phyloP scores from a whole-genome alignment of 1,140 invertebrate genomes.

The Elysia chlorotica region DNA sequence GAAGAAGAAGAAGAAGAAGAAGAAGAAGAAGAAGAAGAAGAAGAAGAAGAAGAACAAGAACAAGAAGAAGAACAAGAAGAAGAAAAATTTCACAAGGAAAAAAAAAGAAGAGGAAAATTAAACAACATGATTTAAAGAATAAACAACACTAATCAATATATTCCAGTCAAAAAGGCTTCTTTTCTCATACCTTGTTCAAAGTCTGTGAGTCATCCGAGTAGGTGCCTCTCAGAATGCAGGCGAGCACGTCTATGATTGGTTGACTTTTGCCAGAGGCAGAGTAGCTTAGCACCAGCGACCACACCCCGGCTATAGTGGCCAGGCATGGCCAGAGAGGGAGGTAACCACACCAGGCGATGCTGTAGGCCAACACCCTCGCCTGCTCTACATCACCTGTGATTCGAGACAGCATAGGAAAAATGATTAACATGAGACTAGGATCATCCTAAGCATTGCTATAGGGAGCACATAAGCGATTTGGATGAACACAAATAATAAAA shows the following conservation, averaged over 20 bases:
- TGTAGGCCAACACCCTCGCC: constrained; percentile 16
- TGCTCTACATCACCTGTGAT: constrained; percentile 24
- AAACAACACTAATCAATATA: background rate
- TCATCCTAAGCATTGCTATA: too few species aligned
- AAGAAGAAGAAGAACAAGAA: too few species aligned
- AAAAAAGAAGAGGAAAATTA: background rate
- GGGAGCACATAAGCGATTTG: too few species aligned
- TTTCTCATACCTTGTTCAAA: background rate
- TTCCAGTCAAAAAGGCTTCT: background rate
- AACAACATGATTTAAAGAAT: background rate
- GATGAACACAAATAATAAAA: too few species aligned
- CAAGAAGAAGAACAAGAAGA: too few species aligned
- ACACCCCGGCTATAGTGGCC: constrained; percentile 26
- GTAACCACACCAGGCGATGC: constrained; percentile 20
- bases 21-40: too few species aligned
- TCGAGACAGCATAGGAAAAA: too few species aligned
- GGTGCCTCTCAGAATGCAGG: background rate
- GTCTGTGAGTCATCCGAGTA: background rate
- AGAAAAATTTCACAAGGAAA: background rate
- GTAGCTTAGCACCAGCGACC: constrained; percentile 22
- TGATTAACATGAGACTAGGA: too few species aligned
- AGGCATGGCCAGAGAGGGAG: constrained; percentile 7
- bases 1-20: too few species aligned
- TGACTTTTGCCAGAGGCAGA: background rate
- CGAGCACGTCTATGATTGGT: background rate